Percentiles rank a stretch among this genome's conserved stretches.
Conservation (phyloP, 1,140 invertebrate genomes). For the Drosophila watanabei region DNA sequence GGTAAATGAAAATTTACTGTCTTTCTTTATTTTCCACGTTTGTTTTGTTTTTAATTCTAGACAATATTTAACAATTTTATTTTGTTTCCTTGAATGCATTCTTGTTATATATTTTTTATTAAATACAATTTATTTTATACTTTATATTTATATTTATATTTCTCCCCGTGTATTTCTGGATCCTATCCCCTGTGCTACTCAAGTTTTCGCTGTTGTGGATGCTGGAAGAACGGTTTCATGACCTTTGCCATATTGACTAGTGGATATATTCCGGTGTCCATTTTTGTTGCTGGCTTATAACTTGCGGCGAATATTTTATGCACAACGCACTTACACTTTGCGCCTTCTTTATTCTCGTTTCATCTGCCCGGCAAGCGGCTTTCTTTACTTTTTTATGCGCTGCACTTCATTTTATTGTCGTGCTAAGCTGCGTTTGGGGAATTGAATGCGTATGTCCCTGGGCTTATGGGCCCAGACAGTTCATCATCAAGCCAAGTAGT, state of each 20-base stretch:
- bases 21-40: too few relatives aligned
- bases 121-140: too few relatives aligned
- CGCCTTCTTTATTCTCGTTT: conserved; percentile 40
- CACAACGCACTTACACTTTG: conserved; percentile 67
- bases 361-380: conserved; percentile 28
- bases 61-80: too few relatives aligned
- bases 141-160: too few relatives aligned
- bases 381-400: conserved; percentile 58
- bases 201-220: conserved; percentile 22
- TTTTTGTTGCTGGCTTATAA: conserved; percentile 73
- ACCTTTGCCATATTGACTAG: conserved; percentile 78
- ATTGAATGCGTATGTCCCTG: conserved; percentile 79
- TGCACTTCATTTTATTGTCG: conserved; percentile 82
- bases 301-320: conserved; percentile 77
- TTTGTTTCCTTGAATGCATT: too few relatives aligned
- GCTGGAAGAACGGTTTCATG: conserved; percentile 40
- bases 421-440: conserved; percentile 79
- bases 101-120: too few relatives aligned
- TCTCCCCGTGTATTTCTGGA: conserved; percentile 11
- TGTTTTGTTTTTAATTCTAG: too few relatives aligned
- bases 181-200: conserved; percentile 2
- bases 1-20: too few relatives aligned
- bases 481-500: conserved; percentile 78
- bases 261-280: conserved; percentile 68
- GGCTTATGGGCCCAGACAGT: conserved; percentile 64